These are phyloP conservation scores for Oophaga sylvatica DNA, from an alignment of 2,797 vertebrate genomes.

Conservation along the genomic window DNA sequence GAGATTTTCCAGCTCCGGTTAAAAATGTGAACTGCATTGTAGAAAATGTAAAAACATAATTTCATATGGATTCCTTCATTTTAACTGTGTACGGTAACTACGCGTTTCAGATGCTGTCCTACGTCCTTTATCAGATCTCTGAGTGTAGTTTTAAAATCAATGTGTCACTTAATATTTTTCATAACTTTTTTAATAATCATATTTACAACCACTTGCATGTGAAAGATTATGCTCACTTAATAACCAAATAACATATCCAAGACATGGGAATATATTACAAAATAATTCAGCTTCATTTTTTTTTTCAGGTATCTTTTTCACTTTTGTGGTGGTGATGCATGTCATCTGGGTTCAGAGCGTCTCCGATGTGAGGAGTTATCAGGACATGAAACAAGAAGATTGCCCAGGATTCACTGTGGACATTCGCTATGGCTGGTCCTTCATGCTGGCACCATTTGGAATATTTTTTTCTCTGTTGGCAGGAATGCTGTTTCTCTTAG, in stretches of 20 bases:
- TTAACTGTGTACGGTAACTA: too few relatives aligned
- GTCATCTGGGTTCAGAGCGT: constrained; percentile 92
- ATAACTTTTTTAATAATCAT: too few relatives aligned
- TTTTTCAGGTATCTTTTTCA: constrained; percentile 84
- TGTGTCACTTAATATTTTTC: too few relatives aligned
- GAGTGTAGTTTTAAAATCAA: too few relatives aligned
- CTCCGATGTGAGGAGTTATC: constrained; percentile 83
- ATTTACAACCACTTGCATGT: too few relatives aligned
- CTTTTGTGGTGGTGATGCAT: constrained; percentile 88
- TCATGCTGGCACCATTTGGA: constrained; percentile 90
- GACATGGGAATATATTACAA: background rate
- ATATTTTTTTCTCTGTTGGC: constrained; percentile 89
- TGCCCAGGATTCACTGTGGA: constrained; percentile 80
- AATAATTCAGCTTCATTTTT: background rate
- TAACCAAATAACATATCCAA: background rate
- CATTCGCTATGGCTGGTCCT: constrained; percentile 88
- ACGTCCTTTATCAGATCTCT: too few relatives aligned
- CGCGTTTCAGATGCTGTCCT: too few relatives aligned
- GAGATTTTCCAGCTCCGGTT: too few relatives aligned
- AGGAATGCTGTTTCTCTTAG: constrained; percentile 89
- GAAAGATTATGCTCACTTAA: background rate
- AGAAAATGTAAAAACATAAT: too few relatives aligned
- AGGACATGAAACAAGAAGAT: constrained; percentile 71
- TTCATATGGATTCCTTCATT: too few relatives aligned
- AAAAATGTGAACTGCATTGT: too few relatives aligned